Evolutionary conservation across 1,140 invertebrate genomes (phyloP).

Genomic region (Drosophila melanogaster): DNA sequence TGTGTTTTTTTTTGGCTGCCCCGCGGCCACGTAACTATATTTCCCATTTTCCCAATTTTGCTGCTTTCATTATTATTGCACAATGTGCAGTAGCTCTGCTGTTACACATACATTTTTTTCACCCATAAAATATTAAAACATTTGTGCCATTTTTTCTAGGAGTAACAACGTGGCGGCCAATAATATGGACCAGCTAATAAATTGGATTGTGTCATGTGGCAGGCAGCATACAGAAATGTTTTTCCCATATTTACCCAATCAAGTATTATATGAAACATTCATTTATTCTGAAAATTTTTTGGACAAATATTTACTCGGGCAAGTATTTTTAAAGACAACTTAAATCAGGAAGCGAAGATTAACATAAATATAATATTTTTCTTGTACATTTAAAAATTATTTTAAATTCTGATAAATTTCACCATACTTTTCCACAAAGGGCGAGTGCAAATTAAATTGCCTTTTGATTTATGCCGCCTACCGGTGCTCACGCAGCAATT

Average conservation of each 20-base stretch:
- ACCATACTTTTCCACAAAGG: neutral
- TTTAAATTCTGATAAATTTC: neutral
- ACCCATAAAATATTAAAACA: slow-evolving; percentile 46
- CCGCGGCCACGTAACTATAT: slow-evolving; percentile 35
- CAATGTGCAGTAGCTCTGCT: slow-evolving; percentile 22
- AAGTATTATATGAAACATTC: neutral
- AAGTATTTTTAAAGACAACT: neutral
- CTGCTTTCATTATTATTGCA: slow-evolving; percentile 64
- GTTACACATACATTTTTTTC: slow-evolving; percentile 26
- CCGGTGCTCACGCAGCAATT: slow-evolving; percentile 39
- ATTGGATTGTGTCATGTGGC: slow-evolving; percentile 28
- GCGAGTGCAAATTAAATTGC: slow-evolving; percentile 33
- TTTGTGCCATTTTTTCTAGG: slow-evolving; percentile 10
- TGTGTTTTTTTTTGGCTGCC: slow-evolving; percentile 8
- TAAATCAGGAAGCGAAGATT: too few relatives aligned
- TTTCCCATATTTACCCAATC: neutral
- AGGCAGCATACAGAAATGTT: neutral
- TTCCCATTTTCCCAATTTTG: slow-evolving; percentile 21
- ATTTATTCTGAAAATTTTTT: too few relatives aligned
- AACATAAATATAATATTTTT: too few relatives aligned
- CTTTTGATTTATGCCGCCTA: slow-evolving; percentile 47
- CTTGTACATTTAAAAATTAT: too few relatives aligned
- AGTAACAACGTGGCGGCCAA: slow-evolving; percentile 4
- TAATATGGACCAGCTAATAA: slow-evolving; percentile 25
- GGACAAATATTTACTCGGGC: neutral